phyloP scores from a whole-genome alignment of 2,113 vertebrate species.

The Tichodroma muraria region DNA sequence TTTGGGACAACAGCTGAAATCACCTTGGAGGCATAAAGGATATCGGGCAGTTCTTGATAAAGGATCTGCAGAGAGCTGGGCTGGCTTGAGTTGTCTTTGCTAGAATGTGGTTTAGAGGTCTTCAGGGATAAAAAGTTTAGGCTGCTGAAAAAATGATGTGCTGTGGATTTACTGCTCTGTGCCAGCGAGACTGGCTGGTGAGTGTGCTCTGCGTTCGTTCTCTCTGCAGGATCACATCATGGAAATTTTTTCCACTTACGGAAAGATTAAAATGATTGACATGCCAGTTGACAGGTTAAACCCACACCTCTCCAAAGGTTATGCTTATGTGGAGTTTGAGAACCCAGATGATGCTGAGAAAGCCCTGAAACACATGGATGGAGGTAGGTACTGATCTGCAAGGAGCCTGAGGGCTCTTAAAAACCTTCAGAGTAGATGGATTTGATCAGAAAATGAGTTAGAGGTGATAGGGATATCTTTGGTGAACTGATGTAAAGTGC shows the following conservation, averaged over 20 bases:
- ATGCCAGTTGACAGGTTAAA: constrained; percentile 91
- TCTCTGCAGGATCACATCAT: constrained; percentile 88
- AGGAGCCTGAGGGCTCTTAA: neutral
- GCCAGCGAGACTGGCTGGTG: neutral
- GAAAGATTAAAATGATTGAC: constrained; percentile 97
- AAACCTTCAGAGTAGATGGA: neutral
- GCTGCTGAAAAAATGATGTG: neutral
- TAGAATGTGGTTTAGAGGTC: neutral
- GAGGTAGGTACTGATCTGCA: constrained; percentile 72
- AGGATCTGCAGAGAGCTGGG: neutral
- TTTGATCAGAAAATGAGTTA: neutral
- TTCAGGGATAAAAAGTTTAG: neutral
- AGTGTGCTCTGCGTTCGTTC: neutral
- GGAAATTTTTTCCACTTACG: constrained; percentile 95
- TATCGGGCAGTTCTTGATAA: neutral
- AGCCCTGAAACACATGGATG: constrained; percentile 96
- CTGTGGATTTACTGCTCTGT: neutral
- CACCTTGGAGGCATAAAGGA: neutral
- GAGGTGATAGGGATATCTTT: neutral
- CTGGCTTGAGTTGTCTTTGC: neutral
- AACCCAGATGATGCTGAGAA: constrained; percentile 89
- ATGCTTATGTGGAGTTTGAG: constrained; percentile 95
- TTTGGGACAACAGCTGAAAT: neutral
- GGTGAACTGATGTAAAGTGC: neutral
- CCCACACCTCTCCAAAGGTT: constrained; percentile 89